Evolutionary conservation across 2,113 vertebrate species (phyloP), one percentile per base, ranked within the genome.

Genomic region (Urocitellus parryii): DNA sequence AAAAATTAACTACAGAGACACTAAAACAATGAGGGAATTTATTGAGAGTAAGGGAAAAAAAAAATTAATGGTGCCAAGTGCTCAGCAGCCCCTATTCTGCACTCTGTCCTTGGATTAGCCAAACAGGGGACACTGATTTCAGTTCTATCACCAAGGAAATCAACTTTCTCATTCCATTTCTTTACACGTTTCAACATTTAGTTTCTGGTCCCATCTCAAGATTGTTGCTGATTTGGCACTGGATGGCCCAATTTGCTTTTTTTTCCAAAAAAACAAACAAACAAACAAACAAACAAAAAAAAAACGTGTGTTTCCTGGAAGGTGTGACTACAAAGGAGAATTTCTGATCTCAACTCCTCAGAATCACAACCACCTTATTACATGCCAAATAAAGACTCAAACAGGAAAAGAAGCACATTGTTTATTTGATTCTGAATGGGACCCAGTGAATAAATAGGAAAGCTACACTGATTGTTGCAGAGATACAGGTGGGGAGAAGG

Each of bases 1-100:
- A 97, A 96, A 98, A 98, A 98, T 98, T 98, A 98, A 98, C 96
- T 97, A 98, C 96, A 92, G 92, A 98, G 97, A 39, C 20, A 88
- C 96, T 97, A 67, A 95, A 98, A 98, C 96, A 98, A 98, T 1
- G 61, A 68, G 29, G 95, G 94, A 18, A 77, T 96, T 98, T 98
- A 97, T 96, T 92, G 65, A 83, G 48, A 4, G 18, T 67, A 70
- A 77, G 39, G 16, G 88, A 22, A 95, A 56, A 5, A 5, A 45
- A 58, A 93, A 72, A 76, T 88, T 92, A 79, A 90, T 63, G 76
- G 80, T 1, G 51, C 39, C 0, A 32, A 82, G 37, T 70, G 77
- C 48, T 58, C 0, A 0, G 95, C 80, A 61, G 12, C 32, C 42
- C 61, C 81, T 2, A 80, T 25, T 37, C 27, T 42, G 37, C 8